These are phyloP conservation scores for Ophion ellenae DNA, from an alignment of 2,888 invertebrate species.

Conservation along the genomic window DNA sequence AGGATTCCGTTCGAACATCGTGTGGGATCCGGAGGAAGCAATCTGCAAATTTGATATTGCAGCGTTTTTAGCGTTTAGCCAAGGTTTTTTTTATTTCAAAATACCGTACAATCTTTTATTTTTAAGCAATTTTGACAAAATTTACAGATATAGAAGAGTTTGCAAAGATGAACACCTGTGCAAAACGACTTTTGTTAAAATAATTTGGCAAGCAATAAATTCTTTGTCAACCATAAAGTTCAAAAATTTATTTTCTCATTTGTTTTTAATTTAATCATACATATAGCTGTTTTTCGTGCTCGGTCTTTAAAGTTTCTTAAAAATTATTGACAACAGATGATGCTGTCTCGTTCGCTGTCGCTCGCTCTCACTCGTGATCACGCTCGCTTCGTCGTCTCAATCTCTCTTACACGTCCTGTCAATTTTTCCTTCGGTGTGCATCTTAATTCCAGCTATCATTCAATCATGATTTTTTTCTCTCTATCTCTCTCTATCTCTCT, in stretches of 20 bases:
- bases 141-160: too few relatives aligned
- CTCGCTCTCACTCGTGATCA: background rate
- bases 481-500: background rate
- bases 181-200: too few relatives aligned
- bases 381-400: background rate
- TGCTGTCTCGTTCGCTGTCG: constrained; percentile 11
- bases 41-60: too few relatives aligned
- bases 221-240: constrained; percentile 1
- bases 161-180: too few relatives aligned
- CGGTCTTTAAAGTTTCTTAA: background rate
- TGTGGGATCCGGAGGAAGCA: too few relatives aligned
- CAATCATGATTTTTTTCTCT: background rate
- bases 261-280: background rate
- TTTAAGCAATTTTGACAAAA: too few relatives aligned
- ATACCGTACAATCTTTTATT: too few relatives aligned
- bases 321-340: constrained; percentile 2
- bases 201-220: background rate
- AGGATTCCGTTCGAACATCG: too few relatives aligned
- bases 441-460: background rate
- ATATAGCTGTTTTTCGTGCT: constrained; percentile 2
- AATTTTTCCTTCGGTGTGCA: background rate
- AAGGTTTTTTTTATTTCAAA: too few relatives aligned
- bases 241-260: background rate
- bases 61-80: too few relatives aligned
- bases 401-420: background rate